Base-by-base conservation (phyloP, 1,140 invertebrate species). In the Pseudomyrmex pallidus region DNA sequence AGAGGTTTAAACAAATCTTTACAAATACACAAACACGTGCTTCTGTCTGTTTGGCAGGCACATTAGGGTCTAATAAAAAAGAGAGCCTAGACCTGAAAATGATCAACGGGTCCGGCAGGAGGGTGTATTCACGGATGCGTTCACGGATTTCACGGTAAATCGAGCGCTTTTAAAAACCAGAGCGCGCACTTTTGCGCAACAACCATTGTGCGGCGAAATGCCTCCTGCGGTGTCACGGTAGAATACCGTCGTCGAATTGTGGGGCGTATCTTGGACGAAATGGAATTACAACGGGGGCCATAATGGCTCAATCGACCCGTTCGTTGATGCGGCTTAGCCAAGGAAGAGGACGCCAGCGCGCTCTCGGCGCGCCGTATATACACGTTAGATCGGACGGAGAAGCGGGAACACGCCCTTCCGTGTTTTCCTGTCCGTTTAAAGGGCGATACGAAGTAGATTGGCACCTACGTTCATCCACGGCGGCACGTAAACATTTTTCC, bases 91-190 rank as follows among this genome's bases (percentile, higher is more conserved):
- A 67, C 76, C 82, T 83, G 85, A 52, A 89, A 90, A 90, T 87
- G 89, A 90, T 77, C 89, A 90, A 89, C 88, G 85, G 73, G 52
- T 22, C 73, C 61, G 50, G 20, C n/a, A 25, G 48, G 57, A 50
- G 70, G 20, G 48, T 13, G 64, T 74, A 67, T 67, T 66, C 66
- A 63, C n/a, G 66, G 72, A 20, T 59, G 50, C 52, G 84, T 67
- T 68, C 61, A 89, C 44, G 68, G 67, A 85, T 90, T 90, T 90
- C 84, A 90, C 87, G 90, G 85, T 90, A 90, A 90, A 90, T 90
- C 87, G 82, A 89, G 67, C 86, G 68, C 74, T 64, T 74, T 86
- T 85, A 87, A 35, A 70, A 56, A 22, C 73, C 35, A 7, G 74
- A 61, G 48, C 59, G 72, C 1, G 57, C 56, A 59, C 52, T 80